These are phyloP conservation scores for Eudasyphora cyanicolor DNA, from an alignment of 2,888 invertebrate species.

Conservation along the genomic window DNA sequence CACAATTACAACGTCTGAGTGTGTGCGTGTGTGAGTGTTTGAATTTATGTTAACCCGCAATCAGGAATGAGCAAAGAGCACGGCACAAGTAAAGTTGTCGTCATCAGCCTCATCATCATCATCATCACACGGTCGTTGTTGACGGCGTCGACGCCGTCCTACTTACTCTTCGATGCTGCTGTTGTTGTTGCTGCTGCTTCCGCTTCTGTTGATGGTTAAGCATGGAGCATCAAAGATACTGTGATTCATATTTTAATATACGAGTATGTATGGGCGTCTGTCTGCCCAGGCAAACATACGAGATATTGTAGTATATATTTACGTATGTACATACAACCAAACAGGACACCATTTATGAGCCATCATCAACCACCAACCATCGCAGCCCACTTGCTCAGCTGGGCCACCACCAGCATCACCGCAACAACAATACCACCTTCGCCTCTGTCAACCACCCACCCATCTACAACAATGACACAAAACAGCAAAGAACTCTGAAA, in stretches of 20 bases:
- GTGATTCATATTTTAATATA: conserved; percentile 64
- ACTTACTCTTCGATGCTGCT: not conserved
- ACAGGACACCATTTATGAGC: conserved; percentile 60
- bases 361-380: conserved; percentile 48
- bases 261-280: conserved; percentile 24
- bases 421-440: not conserved
- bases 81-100: conserved; percentile 60
- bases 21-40: not conserved
- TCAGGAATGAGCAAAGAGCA: conserved; percentile 65
- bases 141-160: not conserved
- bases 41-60: conserved; percentile 56
- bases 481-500: conserved; percentile 50
- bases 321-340: conserved; percentile 47
- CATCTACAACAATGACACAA: conserved; percentile 46
- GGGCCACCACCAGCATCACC: not conserved
- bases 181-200: not conserved
- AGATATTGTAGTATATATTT: not conserved
- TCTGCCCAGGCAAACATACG: not conserved
- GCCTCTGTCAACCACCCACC: conserved; percentile 46
- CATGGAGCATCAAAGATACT: conserved; percentile 62
- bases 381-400: not conserved
- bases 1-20: conserved; percentile 34
- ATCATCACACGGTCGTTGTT: not conserved
- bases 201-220: conserved; percentile 1
- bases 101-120: conserved; percentile 62